These are phyloP conservation scores for Ornithorhynchus anatinus DNA, from an alignment of 2,113 vertebrate genomes.

Conservation along the genomic window DNA sequence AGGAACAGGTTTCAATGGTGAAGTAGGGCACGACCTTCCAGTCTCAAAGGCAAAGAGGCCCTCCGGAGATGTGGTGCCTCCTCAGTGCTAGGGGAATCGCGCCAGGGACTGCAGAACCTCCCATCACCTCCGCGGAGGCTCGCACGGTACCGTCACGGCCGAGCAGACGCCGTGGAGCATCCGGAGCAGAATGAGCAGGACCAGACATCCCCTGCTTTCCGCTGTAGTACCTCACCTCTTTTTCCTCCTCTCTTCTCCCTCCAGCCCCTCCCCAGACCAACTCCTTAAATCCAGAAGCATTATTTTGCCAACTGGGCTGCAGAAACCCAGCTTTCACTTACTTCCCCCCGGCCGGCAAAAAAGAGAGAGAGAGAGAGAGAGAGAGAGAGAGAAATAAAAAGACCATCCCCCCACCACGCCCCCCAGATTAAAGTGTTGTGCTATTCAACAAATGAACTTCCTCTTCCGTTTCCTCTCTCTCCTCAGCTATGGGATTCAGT, in stretches of 20 bases:
- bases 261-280: constrained; percentile 41
- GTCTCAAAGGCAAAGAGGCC: constrained; percentile 69
- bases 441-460: constrained; percentile 88
- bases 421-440: constrained; percentile 82
- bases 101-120: constrained; percentile 46
- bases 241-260: constrained; percentile 29
- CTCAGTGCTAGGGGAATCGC: constrained; percentile 54
- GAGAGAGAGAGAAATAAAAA: not conserved
- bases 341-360: too few relatives aligned
- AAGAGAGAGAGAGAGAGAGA: too few relatives aligned
- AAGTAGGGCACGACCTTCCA: constrained; percentile 69
- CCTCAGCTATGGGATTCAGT: constrained; percentile 84
- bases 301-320: constrained; percentile 37
- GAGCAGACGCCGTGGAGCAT: constrained; percentile 51
- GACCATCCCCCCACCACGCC: constrained; percentile 32
- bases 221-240: constrained; percentile 20
- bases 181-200: constrained; percentile 60
- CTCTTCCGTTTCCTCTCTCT: constrained; percentile 80
- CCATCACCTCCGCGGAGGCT: constrained; percentile 12
- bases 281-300: constrained; percentile 61
- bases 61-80: constrained; percentile 64
- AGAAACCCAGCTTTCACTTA: constrained; percentile 44
- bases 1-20: constrained; percentile 66
- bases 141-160: constrained; percentile 64
- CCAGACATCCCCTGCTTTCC: constrained; percentile 5